phyloP scores from a whole-genome alignment of 1,140 invertebrate genomes.

The Colletes gigas region DNA sequence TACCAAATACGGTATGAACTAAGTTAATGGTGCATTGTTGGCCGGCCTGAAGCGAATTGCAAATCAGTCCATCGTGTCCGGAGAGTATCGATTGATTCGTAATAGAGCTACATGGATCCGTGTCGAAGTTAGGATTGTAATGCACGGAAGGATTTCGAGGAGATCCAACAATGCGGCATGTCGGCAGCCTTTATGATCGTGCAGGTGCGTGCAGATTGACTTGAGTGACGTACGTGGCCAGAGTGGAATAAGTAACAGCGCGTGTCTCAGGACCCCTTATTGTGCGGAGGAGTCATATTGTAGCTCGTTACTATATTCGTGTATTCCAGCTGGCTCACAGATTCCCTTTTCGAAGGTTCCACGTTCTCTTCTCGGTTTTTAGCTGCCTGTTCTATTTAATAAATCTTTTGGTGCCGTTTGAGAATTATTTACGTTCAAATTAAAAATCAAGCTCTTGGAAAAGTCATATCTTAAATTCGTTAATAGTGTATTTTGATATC shows the following conservation, averaged over 20 bases:
- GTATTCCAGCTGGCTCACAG: conserved; percentile 25
- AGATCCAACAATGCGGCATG: conserved; percentile 50
- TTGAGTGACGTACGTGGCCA: conserved; percentile 62
- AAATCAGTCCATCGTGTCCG: conserved; percentile 26
- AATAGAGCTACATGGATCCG: conserved; percentile 28
- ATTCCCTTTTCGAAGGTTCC: neutral
- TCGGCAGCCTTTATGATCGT: conserved; percentile 59
- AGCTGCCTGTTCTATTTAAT: neutral
- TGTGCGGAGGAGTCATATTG: conserved; percentile 38
- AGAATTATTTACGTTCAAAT: neutral
- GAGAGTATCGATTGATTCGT: conserved; percentile 51
- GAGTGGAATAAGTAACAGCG: conserved; percentile 69
- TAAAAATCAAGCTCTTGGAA: no score
- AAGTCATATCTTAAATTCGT: no score
- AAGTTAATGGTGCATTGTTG: conserved; percentile 1
- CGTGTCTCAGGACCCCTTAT: conserved; percentile 54
- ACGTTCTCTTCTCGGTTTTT: conserved; percentile 13
- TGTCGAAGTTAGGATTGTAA: conserved; percentile 48
- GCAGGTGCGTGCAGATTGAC: conserved; percentile 55
- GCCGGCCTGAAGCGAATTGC: conserved; percentile 9
- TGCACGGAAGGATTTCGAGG: conserved; percentile 60
- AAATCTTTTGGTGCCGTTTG: neutral
- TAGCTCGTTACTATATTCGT: conserved; percentile 47
- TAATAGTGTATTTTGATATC: no score
- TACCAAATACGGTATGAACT: no score